A percentile compares a stretch with the other conserved stretches of the same genome.
Conservation (phyloP, 2,888 invertebrate species). For the Tachina fera region DNA sequence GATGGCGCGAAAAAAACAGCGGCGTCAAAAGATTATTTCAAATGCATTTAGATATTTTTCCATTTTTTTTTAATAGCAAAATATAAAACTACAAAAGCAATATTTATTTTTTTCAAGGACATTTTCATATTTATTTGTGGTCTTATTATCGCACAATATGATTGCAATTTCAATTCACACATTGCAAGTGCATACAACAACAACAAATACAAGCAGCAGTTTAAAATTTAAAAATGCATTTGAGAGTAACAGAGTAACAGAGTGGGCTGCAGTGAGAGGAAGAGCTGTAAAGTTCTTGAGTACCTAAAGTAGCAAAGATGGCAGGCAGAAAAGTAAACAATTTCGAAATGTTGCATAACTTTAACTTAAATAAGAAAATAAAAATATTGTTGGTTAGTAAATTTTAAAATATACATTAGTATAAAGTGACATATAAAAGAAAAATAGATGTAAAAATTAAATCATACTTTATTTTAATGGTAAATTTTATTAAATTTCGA, state of each 20-base stretch:
- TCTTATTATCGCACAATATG: conserved; percentile 65
- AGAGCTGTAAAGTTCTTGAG: background rate
- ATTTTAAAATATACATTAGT: no score
- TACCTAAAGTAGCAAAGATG: no score
- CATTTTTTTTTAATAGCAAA: background rate
- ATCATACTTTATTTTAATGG: no score
- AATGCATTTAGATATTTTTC: conserved; percentile 41
- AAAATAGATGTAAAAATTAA: no score
- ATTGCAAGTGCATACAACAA: conserved; percentile 39
- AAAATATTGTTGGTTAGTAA: no score
- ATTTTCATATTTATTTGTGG: conserved; percentile 63
- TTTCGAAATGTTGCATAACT: background rate
- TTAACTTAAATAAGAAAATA: no score
- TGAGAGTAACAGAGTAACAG: background rate
- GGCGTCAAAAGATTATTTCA: conserved; percentile 65
- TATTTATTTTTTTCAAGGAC: conserved; percentile 68
- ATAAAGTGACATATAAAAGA: no score
- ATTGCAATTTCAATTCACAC: conserved; percentile 60
- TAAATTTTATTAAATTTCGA: no score
- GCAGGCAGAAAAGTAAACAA: background rate
- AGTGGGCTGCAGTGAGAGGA: background rate
- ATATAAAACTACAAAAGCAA: conserved; percentile 36
- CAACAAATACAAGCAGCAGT: conserved; percentile 4
- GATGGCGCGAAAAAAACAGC: conserved; percentile 46
- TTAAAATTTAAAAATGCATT: background rate